These are phyloP conservation scores for Sebastes vulpes DNA, from an alignment of 2,797 vertebrate species.

Conservation along the genomic window DNA sequence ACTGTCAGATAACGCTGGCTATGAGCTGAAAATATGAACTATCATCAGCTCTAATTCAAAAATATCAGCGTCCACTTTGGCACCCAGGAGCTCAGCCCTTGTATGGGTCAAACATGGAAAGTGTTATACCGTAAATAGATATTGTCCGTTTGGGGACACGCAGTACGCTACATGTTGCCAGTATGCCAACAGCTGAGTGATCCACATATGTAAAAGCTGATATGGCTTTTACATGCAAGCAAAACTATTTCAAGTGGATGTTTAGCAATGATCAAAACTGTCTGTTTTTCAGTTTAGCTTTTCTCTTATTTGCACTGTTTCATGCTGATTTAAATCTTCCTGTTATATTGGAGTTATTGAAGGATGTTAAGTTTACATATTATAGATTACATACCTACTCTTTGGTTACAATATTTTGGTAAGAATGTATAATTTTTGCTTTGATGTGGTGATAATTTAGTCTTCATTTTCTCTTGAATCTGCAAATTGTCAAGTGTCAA, in stretches of 20 bases:
- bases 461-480: not conserved
- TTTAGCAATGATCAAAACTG: not conserved
- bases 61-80: not conserved
- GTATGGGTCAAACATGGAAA: not conserved
- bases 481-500: not conserved
- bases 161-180: not conserved
- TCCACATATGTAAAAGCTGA: not conserved
- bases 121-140: slow-evolving; percentile 21
- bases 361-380: not conserved
- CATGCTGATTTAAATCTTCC: not conserved
- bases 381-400: not conserved
- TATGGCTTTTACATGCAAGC: slow-evolving; percentile 2
- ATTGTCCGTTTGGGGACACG: slow-evolving; percentile 7
- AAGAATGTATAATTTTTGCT: not conserved
- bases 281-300: not conserved
- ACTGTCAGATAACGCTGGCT: not conserved
- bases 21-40: not conserved
- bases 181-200: slow-evolving; percentile 16
- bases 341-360: too few relatives aligned
- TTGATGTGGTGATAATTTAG: not conserved
- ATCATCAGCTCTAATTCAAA: not conserved
- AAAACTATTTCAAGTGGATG: not conserved
- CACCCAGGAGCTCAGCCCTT: not conserved
- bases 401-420: not conserved
- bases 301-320: not conserved